Conservation (phyloP, 2,113 vertebrate genomes). For the Macquaria australasica region DNA sequence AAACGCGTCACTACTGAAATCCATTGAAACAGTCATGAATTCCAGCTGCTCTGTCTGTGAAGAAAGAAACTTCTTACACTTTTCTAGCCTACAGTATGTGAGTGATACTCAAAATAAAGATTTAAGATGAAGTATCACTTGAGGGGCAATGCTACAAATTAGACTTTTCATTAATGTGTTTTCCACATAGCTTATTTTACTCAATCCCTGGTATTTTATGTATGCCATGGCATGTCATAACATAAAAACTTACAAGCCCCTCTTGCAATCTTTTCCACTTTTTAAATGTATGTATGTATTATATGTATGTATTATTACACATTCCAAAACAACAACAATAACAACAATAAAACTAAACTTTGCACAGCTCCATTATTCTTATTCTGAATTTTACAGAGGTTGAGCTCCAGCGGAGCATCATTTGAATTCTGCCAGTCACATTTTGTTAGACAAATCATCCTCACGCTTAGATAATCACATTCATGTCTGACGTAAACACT, state of each 20-base stretch:
- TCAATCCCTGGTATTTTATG: constrained; percentile 48
- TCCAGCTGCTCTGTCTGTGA: constrained; percentile 10
- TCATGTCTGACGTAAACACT: constrained; percentile 29
- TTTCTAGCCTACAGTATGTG: neutral
- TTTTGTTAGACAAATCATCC: constrained; percentile 57
- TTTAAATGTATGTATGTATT: constrained; percentile 19
- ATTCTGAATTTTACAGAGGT: constrained; percentile 5
- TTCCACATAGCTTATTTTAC: constrained; percentile 70
- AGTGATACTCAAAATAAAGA: neutral
- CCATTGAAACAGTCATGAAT: neutral
- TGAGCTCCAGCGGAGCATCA: neutral
- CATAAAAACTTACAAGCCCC: constrained; percentile 23
- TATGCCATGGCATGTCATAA: constrained; percentile 2
- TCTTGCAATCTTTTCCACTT: neutral
- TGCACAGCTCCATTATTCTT: constrained; percentile 61
- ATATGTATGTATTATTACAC: too few species aligned
- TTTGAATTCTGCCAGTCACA: constrained; percentile 23
- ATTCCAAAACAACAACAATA: neutral
- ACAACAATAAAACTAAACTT: constrained; percentile 20
- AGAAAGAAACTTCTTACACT: constrained; percentile 5
- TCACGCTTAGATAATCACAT: constrained; percentile 14
- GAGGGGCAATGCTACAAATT: constrained; percentile 38
- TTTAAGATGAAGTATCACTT: constrained; percentile 18
- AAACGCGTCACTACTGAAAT: neutral
- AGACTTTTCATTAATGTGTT: constrained; percentile 9